Evolutionary conservation across 2,888 invertebrate genomes (phyloP).

Genomic region (Seira ritae): DNA sequence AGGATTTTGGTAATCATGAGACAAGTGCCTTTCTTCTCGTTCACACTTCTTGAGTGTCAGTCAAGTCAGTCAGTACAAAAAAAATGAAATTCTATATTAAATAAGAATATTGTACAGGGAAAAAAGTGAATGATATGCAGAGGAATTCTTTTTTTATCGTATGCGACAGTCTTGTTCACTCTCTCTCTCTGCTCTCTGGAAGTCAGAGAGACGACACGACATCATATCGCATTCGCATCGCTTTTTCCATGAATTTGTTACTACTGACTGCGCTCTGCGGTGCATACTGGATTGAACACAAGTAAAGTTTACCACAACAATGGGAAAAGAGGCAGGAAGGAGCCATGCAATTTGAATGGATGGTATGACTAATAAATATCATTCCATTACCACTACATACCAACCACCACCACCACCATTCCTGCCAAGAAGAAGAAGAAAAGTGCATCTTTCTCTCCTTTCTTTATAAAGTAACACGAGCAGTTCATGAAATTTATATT

Average conservation of each 20-base stretch:
- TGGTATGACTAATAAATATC: slow-evolving; percentile 57
- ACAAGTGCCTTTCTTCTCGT: slow-evolving; percentile 57
- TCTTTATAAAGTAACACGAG: not conserved
- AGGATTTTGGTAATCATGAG: slow-evolving; percentile 63
- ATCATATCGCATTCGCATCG: too few relatives aligned
- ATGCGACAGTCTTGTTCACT: not conserved
- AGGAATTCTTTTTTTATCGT: too few relatives aligned
- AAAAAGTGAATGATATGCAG: not conserved
- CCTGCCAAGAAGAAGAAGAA: not conserved
- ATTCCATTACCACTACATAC: slow-evolving; percentile 21
- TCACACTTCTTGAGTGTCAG: slow-evolving; percentile 30
- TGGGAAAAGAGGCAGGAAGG: not conserved
- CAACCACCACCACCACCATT: slow-evolving; percentile 26
- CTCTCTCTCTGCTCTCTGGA: too few relatives aligned
- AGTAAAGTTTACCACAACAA: not conserved
- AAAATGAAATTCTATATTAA: not conserved
- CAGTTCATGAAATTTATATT: slow-evolving; percentile 42
- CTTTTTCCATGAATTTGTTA: not conserved
- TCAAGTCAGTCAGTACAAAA: too few relatives aligned
- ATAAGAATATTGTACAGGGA: not conserved
- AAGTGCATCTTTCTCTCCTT: not conserved
- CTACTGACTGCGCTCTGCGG: too few relatives aligned
- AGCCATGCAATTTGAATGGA: slow-evolving; percentile 41
- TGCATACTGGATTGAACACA: too few relatives aligned
- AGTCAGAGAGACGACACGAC: too few relatives aligned